These are phyloP conservation scores for Loxodonta africana DNA, from an alignment of 2,113 vertebrate genomes.

Conservation along the genomic window DNA sequence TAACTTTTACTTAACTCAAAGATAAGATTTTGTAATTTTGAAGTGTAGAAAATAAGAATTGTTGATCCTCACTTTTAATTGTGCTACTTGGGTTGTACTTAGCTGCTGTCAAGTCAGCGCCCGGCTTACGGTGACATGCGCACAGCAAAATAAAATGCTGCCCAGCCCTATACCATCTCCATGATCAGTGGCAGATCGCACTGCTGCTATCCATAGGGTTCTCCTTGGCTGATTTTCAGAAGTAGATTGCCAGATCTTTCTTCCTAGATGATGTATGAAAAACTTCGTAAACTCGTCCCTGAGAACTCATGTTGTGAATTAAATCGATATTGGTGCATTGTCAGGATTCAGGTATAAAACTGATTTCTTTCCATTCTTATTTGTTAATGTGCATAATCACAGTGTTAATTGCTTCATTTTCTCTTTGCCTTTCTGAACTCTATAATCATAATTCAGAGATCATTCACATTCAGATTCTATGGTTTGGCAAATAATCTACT, in stretches of 20 bases:
- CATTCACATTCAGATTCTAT: not conserved
- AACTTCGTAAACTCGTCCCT: not conserved
- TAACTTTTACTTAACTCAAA: not conserved
- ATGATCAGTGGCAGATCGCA: not conserved
- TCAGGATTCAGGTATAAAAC: not conserved
- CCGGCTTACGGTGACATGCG: not conserved
- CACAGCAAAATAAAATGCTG: not conserved
- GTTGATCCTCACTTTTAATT: not conserved
- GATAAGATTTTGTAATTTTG: not conserved
- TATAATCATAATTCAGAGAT: slow-evolving; percentile 19
- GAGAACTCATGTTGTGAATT: not conserved
- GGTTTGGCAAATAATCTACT: not conserved
- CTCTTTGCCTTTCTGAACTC: slow-evolving; percentile 36
- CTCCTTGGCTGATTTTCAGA: not conserved
- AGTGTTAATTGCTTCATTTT: not conserved
- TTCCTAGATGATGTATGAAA: not conserved
- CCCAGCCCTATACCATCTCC: not conserved
- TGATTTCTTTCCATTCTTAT: not conserved
- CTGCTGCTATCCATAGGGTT: not conserved
- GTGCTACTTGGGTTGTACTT: not conserved
- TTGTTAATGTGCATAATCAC: slow-evolving; percentile 1
- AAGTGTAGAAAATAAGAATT: slow-evolving; percentile 36
- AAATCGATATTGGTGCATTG: not conserved
- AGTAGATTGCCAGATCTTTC: not conserved
- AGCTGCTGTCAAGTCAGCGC: not conserved